These are phyloP conservation scores for Synanthedon formicaeformis DNA, from an alignment of 2,888 invertebrate genomes.

Conservation along the genomic window DNA sequence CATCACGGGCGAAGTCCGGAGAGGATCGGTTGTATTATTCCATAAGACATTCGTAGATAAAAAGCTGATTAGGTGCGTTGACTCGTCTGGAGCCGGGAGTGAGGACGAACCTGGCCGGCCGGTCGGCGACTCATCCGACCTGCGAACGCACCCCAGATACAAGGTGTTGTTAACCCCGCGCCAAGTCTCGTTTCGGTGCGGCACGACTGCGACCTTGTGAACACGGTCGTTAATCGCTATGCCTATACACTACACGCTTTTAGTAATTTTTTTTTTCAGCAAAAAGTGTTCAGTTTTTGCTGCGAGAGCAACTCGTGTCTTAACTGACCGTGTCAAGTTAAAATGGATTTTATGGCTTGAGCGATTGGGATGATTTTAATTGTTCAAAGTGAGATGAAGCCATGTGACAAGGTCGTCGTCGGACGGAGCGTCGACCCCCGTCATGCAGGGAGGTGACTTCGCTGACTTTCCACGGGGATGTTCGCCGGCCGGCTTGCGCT, in stretches of 20 bases:
- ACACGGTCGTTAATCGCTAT: constrained; percentile 39
- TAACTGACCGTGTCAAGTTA: too few species aligned
- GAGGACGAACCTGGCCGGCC: constrained; percentile 3
- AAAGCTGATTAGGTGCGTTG: constrained; percentile 6
- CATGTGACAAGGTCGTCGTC: constrained; percentile 11
- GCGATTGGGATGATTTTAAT: not conserved
- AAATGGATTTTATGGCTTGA: too few species aligned
- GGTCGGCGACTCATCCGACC: constrained; percentile 16
- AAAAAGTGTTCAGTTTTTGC: not conserved
- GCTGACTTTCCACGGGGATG: constrained; percentile 17
- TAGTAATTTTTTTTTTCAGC: too few species aligned
- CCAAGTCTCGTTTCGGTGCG: not conserved
- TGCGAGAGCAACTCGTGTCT: not conserved
- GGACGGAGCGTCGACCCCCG: constrained; percentile 13
- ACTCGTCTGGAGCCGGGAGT: constrained; percentile 8
- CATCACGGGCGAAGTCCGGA: too few species aligned
- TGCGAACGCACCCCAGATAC: constrained; percentile 36
- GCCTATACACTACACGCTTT: not conserved
- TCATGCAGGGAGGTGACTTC: constrained; percentile 31
- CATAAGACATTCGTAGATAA: too few species aligned
- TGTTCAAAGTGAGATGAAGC: not conserved
- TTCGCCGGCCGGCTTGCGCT: constrained; percentile 10
- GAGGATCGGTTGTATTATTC: too few species aligned
- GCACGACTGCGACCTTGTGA: constrained; percentile 33
- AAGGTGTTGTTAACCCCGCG: constrained; percentile 44